phyloP scores from a whole-genome alignment of 2,113 vertebrate genomes.

The Piaya cayana region DNA sequence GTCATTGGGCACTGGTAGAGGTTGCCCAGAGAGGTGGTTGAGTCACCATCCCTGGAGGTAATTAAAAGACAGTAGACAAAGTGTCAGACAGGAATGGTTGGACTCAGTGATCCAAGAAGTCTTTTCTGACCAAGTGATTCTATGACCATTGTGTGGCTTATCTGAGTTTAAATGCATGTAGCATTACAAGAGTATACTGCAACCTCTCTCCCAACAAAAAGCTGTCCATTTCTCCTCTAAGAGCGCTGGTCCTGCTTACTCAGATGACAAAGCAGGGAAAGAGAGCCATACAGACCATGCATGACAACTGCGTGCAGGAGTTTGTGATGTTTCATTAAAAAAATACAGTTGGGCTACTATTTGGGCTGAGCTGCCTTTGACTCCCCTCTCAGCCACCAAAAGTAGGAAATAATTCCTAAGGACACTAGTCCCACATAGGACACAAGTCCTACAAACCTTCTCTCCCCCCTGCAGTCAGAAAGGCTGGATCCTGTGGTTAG shows the following conservation, averaged over 20 bases:
- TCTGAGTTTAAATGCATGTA: neutral
- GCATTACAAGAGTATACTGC: neutral
- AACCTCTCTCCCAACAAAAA: rapidly evolving
- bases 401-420: neutral
- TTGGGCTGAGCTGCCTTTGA: neutral
- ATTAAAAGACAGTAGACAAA: no score
- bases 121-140: no score
- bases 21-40: no score
- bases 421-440: no score
- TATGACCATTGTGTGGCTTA: neutral
- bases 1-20: no score
- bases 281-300: rapidly evolving
- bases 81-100: no score
- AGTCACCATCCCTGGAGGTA: no score
- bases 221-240: neutral
- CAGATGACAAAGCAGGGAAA: neutral
- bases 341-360: no score
- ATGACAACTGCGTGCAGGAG: neutral
- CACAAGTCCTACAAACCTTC: neutral
- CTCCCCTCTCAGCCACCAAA: neutral
- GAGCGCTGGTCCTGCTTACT: neutral
- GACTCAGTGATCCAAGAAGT: no score
- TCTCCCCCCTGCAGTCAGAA: neutral
- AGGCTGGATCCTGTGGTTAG: rapidly evolving
- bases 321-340: neutral